These are phyloP conservation scores for Sebastolobus altivelis DNA, from an alignment of 2,797 vertebrate genomes.

Conservation along the genomic window DNA sequence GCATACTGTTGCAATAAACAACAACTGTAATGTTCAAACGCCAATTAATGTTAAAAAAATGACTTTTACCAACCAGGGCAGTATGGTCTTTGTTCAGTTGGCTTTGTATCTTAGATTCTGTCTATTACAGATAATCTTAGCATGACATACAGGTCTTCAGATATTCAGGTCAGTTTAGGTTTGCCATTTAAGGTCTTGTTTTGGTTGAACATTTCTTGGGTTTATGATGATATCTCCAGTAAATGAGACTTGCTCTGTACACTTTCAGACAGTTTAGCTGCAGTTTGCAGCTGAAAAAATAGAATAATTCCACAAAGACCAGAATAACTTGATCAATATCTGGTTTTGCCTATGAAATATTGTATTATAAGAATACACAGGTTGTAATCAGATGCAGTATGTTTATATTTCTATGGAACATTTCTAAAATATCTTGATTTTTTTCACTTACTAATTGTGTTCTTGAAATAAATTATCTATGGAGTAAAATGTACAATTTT, in stretches of 20 bases:
- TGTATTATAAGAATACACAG: not conserved
- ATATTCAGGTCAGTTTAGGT: not conserved
- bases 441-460: not conserved
- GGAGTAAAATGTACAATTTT: not conserved
- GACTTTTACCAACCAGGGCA: constrained; percentile 4
- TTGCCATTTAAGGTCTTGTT: constrained; percentile 17
- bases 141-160: not conserved
- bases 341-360: not conserved
- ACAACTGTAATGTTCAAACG: constrained; percentile 4
- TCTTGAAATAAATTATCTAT: not conserved
- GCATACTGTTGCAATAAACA: constrained; percentile 1
- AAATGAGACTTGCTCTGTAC: not conserved
- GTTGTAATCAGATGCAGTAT: not conserved
- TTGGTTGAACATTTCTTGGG: not conserved
- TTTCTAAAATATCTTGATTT: constrained; percentile 1
- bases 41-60: not conserved
- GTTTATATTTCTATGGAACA: not conserved
- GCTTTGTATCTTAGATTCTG: not conserved
- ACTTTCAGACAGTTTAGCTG: not conserved
- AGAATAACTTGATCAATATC: not conserved
- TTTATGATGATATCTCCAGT: not conserved
- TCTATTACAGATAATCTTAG: not conserved
- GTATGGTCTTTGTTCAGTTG: not conserved
- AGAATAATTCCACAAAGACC: not conserved
- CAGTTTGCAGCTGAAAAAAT: not conserved